Percentiles rank a stretch among this genome's conserved stretches.
Conservation (phyloP, 2,113 vertebrate genomes). For the Physeter macrocephalus region DNA sequence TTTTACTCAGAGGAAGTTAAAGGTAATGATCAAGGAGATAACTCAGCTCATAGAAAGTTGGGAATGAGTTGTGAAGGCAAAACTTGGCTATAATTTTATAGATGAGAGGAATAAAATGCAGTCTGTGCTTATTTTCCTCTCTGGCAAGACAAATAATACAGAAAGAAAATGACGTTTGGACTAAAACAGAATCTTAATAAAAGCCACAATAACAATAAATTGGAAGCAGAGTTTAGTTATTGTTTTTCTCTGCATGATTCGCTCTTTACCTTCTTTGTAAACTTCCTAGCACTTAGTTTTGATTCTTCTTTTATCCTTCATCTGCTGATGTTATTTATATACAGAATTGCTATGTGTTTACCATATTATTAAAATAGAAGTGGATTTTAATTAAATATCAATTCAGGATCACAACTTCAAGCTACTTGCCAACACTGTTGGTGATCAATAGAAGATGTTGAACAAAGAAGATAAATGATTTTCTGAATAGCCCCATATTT, state of each 20-base stretch:
- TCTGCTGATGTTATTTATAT: conserved; percentile 81
- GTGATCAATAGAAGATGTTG: conserved; percentile 77
- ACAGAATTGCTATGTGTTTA: conserved; percentile 77
- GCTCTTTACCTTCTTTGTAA: conserved; percentile 71
- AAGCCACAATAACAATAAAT: conserved; percentile 74
- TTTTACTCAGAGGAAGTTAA: background rate
- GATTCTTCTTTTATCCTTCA: conserved; percentile 80
- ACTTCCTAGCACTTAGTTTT: conserved; percentile 77
- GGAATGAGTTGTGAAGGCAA: background rate
- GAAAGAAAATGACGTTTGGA: conserved; percentile 73
- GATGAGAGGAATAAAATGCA: conserved; percentile 27
- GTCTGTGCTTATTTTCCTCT: conserved; percentile 64
- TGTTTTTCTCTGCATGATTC: conserved; percentile 77
- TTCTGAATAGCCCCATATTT: conserved; percentile 63
- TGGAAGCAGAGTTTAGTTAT: conserved; percentile 80
- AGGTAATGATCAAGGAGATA: background rate
- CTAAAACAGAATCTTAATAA: conserved; percentile 71
- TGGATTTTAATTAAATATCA: conserved; percentile 84
- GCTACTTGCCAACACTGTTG: conserved; percentile 75
- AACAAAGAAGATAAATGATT: conserved; percentile 78
- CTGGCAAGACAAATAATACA: conserved; percentile 65
- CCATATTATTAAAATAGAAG: conserved; percentile 81
- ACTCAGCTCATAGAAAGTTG: background rate
- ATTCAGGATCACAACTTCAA: conserved; percentile 77
- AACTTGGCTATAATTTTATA: conserved; percentile 24